Conservation (phyloP, 2,113 vertebrate species). For the Catharus bicknelli region DNA sequence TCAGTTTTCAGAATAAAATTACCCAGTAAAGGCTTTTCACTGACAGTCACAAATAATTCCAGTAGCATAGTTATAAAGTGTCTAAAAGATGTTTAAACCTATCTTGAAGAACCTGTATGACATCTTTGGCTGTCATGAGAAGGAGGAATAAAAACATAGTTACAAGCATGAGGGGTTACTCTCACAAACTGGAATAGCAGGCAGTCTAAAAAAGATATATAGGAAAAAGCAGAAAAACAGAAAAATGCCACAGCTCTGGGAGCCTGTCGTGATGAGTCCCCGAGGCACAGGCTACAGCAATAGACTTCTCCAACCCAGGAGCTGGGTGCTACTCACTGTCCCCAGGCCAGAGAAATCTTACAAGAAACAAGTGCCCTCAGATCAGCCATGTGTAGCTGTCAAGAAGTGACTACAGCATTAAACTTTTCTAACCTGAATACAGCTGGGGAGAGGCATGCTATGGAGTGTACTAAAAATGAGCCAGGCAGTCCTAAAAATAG, state of each 20-base stretch:
- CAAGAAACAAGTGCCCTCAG: accelerated
- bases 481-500: background rate
- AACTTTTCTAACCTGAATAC: background rate
- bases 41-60: constrained; percentile 44
- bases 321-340: accelerated
- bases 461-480: background rate
- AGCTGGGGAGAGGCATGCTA: background rate
- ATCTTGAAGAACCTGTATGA: background rate
- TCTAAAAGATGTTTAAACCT: constrained; percentile 37
- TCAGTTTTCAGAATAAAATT: constrained; percentile 45
- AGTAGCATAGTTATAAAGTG: background rate
- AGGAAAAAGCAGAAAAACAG: background rate
- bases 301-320: background rate
- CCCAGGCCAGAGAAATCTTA: background rate
- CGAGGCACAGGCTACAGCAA: accelerated
- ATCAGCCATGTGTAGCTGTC: accelerated
- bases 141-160: background rate
- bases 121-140: background rate
- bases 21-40: constrained; percentile 17
- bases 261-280: background rate
- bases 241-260: background rate
- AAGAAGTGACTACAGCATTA: background rate
- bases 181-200: background rate
- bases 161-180: background rate
- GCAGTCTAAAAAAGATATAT: background rate